Percentiles rank a stretch among this genome's conserved stretches.
Conservation (phyloP, 2,113 vertebrate genomes). For the Podiceps cristatus region DNA sequence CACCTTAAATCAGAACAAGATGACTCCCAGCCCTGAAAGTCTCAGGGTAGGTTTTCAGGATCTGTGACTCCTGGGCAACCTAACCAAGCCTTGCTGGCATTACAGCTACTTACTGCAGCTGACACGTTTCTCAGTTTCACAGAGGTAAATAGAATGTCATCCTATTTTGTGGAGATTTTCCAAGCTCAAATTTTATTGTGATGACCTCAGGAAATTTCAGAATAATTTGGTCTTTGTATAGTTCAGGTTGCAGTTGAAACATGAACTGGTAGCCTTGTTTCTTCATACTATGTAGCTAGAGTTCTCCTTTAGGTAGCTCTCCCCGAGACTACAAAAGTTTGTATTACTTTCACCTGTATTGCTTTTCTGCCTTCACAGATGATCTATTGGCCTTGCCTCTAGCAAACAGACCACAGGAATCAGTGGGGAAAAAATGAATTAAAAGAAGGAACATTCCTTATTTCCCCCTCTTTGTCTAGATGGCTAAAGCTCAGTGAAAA, state of each 20-base stretch:
- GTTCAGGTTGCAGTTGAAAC: not conserved
- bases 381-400: not conserved
- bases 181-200: not conserved
- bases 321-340: not conserved
- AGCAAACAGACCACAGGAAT: not conserved
- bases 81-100: not conserved
- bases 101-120: not conserved
- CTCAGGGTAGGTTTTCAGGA: not conserved
- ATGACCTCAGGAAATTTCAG: not conserved
- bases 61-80: not conserved
- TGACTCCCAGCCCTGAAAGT: not conserved
- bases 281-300: not conserved
- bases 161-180: not conserved
- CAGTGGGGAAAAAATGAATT: not conserved
- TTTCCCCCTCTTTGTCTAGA: not conserved
- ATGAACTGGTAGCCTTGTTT: not conserved
- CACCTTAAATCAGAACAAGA: not conserved
- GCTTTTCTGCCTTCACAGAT: not conserved
- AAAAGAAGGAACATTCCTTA: not conserved
- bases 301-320: not conserved
- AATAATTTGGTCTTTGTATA: not conserved
- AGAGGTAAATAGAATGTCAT: not conserved
- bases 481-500: not conserved
- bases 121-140: not conserved
- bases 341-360: not conserved